These are phyloP conservation scores for Carcina quercana DNA, from an alignment of 2,888 invertebrate genomes.

Conservation along the genomic window DNA sequence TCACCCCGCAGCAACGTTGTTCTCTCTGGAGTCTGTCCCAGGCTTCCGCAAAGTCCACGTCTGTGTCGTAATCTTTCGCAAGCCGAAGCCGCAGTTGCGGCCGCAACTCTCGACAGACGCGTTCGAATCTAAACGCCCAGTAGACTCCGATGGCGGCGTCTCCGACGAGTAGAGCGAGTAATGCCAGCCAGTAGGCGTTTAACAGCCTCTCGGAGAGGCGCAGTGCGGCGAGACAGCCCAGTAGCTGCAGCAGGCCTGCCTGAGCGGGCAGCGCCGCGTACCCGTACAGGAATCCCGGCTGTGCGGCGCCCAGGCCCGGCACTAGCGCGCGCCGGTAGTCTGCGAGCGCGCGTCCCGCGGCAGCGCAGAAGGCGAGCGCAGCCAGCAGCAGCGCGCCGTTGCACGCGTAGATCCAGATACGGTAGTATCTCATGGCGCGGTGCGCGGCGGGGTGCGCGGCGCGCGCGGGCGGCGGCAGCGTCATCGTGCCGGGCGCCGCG, in stretches of 20 bases:
- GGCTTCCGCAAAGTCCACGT: slow-evolving; percentile 81
- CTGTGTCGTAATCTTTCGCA: slow-evolving; percentile 81
- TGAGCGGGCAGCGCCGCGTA: slow-evolving; percentile 87
- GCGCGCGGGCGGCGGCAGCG: slow-evolving; percentile 71
- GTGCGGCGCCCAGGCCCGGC: slow-evolving; percentile 83
- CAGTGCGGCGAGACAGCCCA: slow-evolving; percentile 88
- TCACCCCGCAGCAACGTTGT: slow-evolving; percentile 86
- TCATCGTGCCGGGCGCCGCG: slow-evolving; percentile 74
- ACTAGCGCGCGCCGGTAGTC: slow-evolving; percentile 83
- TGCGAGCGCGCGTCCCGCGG: slow-evolving; percentile 81
- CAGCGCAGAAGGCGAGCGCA: slow-evolving; percentile 85
- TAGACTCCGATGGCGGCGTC: slow-evolving; percentile 89
- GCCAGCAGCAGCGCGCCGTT: slow-evolving; percentile 90
- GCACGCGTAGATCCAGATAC: slow-evolving; percentile 95
- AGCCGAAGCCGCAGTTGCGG: slow-evolving; percentile 77
- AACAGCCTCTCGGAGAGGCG: slow-evolving; percentile 86
- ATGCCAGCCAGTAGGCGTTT: slow-evolving; percentile 88
- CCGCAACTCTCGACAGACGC: slow-evolving; percentile 82
- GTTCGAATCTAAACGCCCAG: slow-evolving; percentile 88
- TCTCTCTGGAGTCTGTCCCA: slow-evolving; percentile 87
- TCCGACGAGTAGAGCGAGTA: slow-evolving; percentile 85
- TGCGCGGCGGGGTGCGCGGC: slow-evolving; percentile 72
- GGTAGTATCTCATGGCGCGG: slow-evolving; percentile 85
- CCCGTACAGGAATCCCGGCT: slow-evolving; percentile 89
- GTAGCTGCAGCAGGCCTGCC: slow-evolving; percentile 78